Evolutionary conservation across 1,140 invertebrate species (phyloP).

Genomic region (Drosophila lacertosa): DNA sequence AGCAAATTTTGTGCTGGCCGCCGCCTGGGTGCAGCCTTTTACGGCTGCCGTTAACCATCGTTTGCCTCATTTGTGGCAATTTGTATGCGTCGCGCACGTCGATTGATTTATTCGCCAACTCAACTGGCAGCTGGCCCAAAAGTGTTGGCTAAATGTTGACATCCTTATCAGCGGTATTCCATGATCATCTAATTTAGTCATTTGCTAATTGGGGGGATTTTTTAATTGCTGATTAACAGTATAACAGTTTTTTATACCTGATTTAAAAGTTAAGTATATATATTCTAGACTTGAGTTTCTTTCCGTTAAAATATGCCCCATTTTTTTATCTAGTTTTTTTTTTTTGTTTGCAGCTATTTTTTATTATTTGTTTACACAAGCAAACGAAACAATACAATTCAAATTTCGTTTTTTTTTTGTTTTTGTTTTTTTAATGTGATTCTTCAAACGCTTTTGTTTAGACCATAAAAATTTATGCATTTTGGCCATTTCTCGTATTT

Average conservation of each 20-base stretch:
- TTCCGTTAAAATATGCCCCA: no score
- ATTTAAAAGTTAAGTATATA: neutral
- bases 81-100: slow-evolving; percentile 24
- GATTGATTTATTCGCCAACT: slow-evolving; percentile 24
- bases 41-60: slow-evolving; percentile 25
- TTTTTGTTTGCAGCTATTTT: neutral
- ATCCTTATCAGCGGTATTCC: slow-evolving; percentile 49
- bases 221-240: neutral
- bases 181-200: slow-evolving; percentile 56
- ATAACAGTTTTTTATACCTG: no score
- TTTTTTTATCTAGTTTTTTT: no score
- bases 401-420: neutral
- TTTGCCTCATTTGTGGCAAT: slow-evolving; percentile 37
- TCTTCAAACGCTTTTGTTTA: slow-evolving; percentile 35
- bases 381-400: neutral
- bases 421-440: slow-evolving; percentile 42
- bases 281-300: no score
- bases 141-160: neutral
- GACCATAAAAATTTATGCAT: slow-evolving; percentile 43
- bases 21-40: slow-evolving; percentile 31
- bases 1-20: no score
- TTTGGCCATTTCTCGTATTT: slow-evolving; percentile 22
- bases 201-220: slow-evolving; percentile 35
- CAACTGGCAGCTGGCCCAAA: slow-evolving; percentile 58
- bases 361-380: slow-evolving; percentile 45